phyloP scores from a whole-genome alignment of 2,888 invertebrate genomes.

The Agapostemon virescens region DNA sequence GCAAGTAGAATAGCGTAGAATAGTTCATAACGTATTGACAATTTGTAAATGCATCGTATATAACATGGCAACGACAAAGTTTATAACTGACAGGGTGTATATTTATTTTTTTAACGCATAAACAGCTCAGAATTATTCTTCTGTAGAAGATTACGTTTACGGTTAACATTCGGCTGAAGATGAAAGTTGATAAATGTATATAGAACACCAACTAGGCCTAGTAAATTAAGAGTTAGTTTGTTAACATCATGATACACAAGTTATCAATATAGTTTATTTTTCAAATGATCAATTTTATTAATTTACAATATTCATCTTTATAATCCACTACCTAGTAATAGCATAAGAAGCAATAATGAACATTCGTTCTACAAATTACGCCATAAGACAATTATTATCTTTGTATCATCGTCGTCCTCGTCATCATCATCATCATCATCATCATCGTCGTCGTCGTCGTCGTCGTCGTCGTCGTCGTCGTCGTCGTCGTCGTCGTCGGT shows the following conservation, averaged over 20 bases:
- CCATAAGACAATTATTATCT: conserved; percentile 71
- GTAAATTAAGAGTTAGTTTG: conserved; percentile 24
- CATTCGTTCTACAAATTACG: conserved; percentile 77
- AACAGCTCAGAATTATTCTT: neutral
- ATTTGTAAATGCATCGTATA: neutral
- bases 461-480: conserved; percentile 61
- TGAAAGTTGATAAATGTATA: neutral
- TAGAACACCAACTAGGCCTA: neutral
- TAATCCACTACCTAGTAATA: conserved; percentile 75
- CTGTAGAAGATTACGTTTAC: neutral
- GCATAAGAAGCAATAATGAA: conserved; percentile 78
- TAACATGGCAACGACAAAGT: neutral
- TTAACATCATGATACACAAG: conserved; percentile 37
- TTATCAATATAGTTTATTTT: conserved; percentile 53
- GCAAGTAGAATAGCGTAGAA: neutral
- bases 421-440: too few relatives aligned
- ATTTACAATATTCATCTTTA: conserved; percentile 74
- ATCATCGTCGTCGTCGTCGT: conserved; percentile 61
- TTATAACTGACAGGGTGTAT: neutral
- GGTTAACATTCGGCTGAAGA: too few relatives aligned
- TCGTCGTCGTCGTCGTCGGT: conserved; percentile 62
- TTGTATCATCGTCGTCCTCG: conserved; percentile 62
- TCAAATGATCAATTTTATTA: conserved; percentile 71
- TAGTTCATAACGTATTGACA: neutral
- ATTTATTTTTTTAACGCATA: neutral